These are phyloP conservation scores for Chrysodeixis includens DNA, from an alignment of 2,888 invertebrate genomes.

Conservation along the genomic window DNA sequence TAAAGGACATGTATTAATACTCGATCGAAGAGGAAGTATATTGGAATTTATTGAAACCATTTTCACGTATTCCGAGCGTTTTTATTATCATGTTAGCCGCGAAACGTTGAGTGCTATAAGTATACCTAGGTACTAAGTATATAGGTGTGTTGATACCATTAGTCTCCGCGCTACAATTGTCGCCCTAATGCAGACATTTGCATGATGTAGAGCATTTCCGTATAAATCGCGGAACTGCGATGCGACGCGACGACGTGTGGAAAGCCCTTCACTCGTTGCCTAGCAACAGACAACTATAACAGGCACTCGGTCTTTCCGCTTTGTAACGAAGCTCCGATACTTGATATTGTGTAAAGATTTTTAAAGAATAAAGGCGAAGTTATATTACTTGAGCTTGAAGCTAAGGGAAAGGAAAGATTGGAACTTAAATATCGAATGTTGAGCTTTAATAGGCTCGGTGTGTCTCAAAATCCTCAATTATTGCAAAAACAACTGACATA, in stretches of 20 bases:
- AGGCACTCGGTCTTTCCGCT: background rate
- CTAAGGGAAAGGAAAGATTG: too few species aligned
- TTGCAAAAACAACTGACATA: background rate
- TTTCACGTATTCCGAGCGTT: background rate
- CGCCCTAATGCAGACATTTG: background rate
- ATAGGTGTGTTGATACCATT: background rate
- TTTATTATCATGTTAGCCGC: background rate
- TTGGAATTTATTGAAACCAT: background rate
- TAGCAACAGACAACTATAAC: background rate
- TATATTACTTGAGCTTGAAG: background rate
- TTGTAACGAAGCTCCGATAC: conserved; percentile 1
- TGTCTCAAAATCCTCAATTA: too few species aligned
- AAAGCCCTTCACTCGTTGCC: conserved; percentile 5
- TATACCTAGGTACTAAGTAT: background rate
- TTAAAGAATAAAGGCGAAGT: background rate
- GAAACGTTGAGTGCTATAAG: background rate
- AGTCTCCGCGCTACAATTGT: background rate
- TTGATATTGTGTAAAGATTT: background rate
- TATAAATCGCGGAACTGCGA: background rate
- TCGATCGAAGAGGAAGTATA: background rate
- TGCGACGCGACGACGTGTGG: background rate
- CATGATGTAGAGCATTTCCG: background rate
- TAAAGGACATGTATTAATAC: background rate
- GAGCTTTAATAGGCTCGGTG: too few species aligned
- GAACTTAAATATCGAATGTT: too few species aligned